Evolutionary conservation across 2,888 invertebrate genomes (phyloP).

Genomic region (Halocaridina rubra): DNA sequence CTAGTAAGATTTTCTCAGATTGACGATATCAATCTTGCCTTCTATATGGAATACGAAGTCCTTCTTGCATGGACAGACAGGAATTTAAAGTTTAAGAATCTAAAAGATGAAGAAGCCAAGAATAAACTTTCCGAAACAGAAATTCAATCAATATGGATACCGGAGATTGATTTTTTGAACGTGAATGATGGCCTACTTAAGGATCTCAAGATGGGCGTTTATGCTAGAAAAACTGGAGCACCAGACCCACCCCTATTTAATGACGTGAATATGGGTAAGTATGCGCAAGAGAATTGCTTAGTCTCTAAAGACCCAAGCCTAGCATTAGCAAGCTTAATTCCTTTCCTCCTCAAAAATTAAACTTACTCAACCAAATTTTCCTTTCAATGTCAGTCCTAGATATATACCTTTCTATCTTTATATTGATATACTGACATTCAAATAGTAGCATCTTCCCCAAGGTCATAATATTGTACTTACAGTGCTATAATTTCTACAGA

Average conservation of each 20-base stretch:
- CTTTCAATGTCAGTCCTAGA: too few relatives aligned
- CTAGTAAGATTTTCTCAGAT: constrained; percentile 39
- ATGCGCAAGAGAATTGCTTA: not conserved
- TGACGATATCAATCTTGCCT: constrained; percentile 22
- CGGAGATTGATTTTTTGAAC: constrained; percentile 25
- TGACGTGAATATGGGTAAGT: constrained; percentile 37
- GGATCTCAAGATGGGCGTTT: constrained; percentile 17
- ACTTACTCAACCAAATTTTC: not conserved
- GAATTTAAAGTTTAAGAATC: constrained; percentile 27
- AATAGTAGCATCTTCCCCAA: too few relatives aligned
- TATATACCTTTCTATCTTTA: too few relatives aligned
- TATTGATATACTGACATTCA: too few relatives aligned
- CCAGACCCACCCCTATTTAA: constrained; percentile 34
- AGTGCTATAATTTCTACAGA: too few relatives aligned
- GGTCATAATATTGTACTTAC: too few relatives aligned
- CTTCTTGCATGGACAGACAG: constrained; percentile 27
- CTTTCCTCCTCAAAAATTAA: too few relatives aligned
- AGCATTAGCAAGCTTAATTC: not conserved
- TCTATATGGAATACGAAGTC: constrained; percentile 27
- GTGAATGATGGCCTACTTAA: constrained; percentile 31
- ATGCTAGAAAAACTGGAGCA: constrained; percentile 1
- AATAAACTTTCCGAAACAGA: constrained; percentile 23
- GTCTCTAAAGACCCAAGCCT: not conserved
- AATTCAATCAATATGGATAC: constrained; percentile 17
- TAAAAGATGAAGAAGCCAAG: constrained; percentile 12